Evolutionary conservation across 2,888 invertebrate species (phyloP).

Genomic region (Hemaris fuciformis): DNA sequence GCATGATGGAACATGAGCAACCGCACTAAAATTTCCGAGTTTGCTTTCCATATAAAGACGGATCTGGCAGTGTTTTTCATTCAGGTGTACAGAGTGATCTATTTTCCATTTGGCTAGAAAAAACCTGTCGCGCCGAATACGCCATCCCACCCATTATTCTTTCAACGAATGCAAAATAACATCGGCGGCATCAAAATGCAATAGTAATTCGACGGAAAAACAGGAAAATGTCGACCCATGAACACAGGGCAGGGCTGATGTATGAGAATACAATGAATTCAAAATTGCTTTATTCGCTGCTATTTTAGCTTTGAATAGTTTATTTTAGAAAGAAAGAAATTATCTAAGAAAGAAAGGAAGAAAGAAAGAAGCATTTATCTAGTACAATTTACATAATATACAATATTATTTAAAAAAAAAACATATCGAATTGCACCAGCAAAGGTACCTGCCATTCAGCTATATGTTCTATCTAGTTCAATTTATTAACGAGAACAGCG

Average conservation of each 20-base stretch:
- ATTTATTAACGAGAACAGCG: no score
- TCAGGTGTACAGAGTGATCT: background rate
- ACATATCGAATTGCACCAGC: no score
- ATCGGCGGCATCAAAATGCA: constrained; percentile 20
- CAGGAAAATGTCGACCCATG: constrained; percentile 28
- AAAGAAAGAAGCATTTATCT: no score
- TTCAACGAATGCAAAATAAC: constrained; percentile 16
- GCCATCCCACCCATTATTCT: constrained; percentile 12
- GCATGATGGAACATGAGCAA: no score
- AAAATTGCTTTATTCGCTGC: background rate
- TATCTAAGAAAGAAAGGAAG: no score
- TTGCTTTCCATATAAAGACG: background rate
- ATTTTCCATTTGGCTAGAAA: constrained; percentile 21
- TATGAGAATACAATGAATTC: background rate
- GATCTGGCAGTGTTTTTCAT: background rate
- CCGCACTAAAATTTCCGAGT: background rate
- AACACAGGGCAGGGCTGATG: constrained; percentile 14
- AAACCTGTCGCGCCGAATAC: constrained; percentile 20
- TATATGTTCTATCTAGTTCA: no score
- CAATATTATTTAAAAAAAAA: no score
- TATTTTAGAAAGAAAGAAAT: no score
- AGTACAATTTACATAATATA: no score
- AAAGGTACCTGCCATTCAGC: no score
- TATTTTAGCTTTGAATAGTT: no score
- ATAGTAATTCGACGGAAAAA: constrained; percentile 24